Base-by-base conservation (phyloP, 2,113 vertebrate genomes). In the Phrynocephalus versicolor region DNA sequence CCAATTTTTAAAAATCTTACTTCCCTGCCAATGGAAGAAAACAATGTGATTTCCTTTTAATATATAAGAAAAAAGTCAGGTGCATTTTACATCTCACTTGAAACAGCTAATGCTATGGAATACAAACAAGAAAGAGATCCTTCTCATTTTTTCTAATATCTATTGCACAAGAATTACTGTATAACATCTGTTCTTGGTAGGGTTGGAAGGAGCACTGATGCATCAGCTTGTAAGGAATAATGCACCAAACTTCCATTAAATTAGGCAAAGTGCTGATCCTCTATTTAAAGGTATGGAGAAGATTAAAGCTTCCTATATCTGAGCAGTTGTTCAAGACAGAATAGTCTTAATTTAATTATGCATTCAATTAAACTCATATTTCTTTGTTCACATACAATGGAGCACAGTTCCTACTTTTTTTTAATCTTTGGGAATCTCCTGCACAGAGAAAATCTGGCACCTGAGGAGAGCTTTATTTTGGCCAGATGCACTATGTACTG, bases 361-460 rank as follows among this genome's bases (percentile, higher is more conserved):
- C 41, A 41, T 80, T 7, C 1, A 3, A 3, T 23, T 0, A 39
- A 1, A 67, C n/a, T 0, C n/a, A 27, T 6, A 0, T 0, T 14
- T 14, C 6, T 3, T 1, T 16, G 1, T n/a, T 6, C 14, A 27
- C 2, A 1, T 51, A 3, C 55, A 30, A 45, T 30, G 39, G 35
- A 3, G 15, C 3, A 1, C 25, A 45, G 33, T 0, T 23, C 0
- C 51, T 69, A 33, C 1, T 65, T 41, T 9, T 64, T 79, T 35
- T 37, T 62, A n/a, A n/a, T n/a, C n/a, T n/a, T n/a, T n/a, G n/a
- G n/a, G 33, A 82, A 82, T 41, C 69, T 30, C 60, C 57, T 72
- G 55, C 35, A 83, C 37, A n/a, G 25, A 41, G 25, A 62, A 73
- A 51, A 23, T 14, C 19, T 19, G 33, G 37, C 30, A 73, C 8